Evolutionary conservation across 2,113 vertebrate species (phyloP).

Genomic region (Cynoglossus semilaevis): DNA sequence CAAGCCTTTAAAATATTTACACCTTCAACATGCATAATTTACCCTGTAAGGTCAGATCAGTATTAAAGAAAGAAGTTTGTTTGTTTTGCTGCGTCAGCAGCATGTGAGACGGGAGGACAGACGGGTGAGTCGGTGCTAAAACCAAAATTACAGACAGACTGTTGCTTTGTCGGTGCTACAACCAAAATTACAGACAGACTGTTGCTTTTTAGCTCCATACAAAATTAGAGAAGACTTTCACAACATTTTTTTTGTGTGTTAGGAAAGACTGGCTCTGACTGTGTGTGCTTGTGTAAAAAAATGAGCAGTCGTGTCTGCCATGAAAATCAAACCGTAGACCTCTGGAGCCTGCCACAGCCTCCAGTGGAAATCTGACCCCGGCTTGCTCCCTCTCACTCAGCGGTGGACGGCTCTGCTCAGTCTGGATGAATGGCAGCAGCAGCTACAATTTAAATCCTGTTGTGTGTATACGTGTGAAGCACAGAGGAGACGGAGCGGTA

Average conservation of each 20-base stretch:
- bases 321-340: conserved; percentile 40
- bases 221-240: not conserved
- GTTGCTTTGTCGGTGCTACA: conserved; percentile 6
- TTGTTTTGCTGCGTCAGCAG: conserved; percentile 25
- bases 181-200: conserved; percentile 5
- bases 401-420: conserved; percentile 29
- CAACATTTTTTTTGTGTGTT: not conserved
- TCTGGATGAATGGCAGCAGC: conserved; percentile 64
- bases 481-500: conserved; percentile 23
- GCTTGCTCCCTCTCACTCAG: conserved; percentile 12
- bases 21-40: conserved; percentile 58
- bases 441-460: conserved; percentile 55
- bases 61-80: conserved; percentile 23
- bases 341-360: conserved; percentile 45
- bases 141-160: conserved; percentile 5
- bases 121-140: conserved; percentile 5
- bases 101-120: conserved; percentile 13
- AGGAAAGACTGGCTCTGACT: not conserved
- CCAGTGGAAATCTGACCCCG: conserved; percentile 56
- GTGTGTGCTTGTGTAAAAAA: conserved; percentile 6
- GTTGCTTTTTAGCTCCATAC: not conserved
- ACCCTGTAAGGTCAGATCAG: conserved; percentile 25
- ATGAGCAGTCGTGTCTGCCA: conserved; percentile 32
- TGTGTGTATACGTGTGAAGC: conserved; percentile 9
- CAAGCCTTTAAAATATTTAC: conserved; percentile 65